Evolutionary conservation across 2,797 vertebrate genomes (phyloP).

Genomic region (Enteromius radiatus): DNA sequence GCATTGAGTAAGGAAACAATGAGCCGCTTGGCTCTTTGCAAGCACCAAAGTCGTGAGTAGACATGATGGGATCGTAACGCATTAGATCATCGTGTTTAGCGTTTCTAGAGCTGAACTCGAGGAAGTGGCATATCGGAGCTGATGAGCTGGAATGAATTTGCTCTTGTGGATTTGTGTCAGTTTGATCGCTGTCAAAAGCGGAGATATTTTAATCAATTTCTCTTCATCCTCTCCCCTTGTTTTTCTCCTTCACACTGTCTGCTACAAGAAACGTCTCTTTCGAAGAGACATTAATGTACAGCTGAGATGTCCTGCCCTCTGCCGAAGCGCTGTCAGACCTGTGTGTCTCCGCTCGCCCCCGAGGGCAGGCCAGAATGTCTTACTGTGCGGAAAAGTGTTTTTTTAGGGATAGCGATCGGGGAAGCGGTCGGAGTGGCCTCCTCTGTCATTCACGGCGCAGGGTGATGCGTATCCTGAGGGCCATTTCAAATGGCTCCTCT

Average conservation of each 20-base stretch:
- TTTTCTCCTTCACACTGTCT: constrained; percentile 21
- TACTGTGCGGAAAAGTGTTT: constrained; percentile 48
- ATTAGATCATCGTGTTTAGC: constrained; percentile 22
- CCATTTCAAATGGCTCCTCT: constrained; percentile 58
- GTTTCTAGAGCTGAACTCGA: background rate
- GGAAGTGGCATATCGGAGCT: background rate
- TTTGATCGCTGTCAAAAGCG: constrained; percentile 41
- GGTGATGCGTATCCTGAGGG: constrained; percentile 55
- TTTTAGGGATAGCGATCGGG: constrained; percentile 41
- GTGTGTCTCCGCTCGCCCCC: constrained; percentile 17
- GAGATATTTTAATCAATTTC: constrained; percentile 37
- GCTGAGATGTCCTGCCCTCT: constrained; percentile 39
- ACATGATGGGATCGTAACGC: background rate
- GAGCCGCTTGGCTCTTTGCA: background rate
- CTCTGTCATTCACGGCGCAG: constrained; percentile 54
- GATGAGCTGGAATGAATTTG: constrained; percentile 41
- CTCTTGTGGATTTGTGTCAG: constrained; percentile 35
- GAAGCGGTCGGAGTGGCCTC: constrained; percentile 48
- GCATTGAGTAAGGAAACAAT: background rate
- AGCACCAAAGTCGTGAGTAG: constrained; percentile 6
- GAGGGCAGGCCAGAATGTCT: constrained; percentile 36
- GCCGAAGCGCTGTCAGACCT: constrained; percentile 38
- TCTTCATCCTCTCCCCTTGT: constrained; percentile 23
- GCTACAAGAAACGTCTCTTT: constrained; percentile 31
- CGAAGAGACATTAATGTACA: constrained; percentile 31